Evolutionary conservation across 2,113 vertebrate species (phyloP), one percentile per base, ranked within the genome.

Genomic region (Chiloscyllium plagiosum): DNA sequence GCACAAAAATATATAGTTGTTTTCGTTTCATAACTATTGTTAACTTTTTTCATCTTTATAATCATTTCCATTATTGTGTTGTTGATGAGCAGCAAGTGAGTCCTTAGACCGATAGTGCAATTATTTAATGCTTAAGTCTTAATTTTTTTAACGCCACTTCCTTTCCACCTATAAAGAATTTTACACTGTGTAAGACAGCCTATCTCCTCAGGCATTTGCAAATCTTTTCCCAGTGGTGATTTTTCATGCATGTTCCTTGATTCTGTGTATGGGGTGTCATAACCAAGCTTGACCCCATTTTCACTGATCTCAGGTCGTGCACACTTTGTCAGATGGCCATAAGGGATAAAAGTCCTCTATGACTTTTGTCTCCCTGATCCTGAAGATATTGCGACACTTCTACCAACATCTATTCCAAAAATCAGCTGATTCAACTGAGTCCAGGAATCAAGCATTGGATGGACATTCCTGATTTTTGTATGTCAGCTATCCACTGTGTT

Each of bases 41-140:
- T 68, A 42, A 94, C 26, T 47, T 66, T 94, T 94, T 68, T 94
- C 87, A 61, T 56, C 29, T 93, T 93, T 33, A 95, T 72, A 70
- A 24, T 37, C 24, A 47, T 42, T 33, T 83, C 78, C 29, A 19
- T 89, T 56, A 15, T 94, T 94, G 92, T 24, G 22, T 19, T 37
- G 69, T 7, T 10, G 15, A 69, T 70, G 24, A 42, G 3, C 5
- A 47, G 37, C 33, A 29, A 47, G 8, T 26, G 24, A 10, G 22
- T 29, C 80, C 5, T 42, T 37, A 7, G 29, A 50, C 42, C 26
- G 19, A 37, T 68, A 94, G 37, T 69, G 24, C 12, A 47, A 47
- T 56, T 52, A 52, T 68, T 68, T 68, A 69, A n/a, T 22, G 66
- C 22, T 52, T 50, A 76, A 95, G 42, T 95, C 68, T 33, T 70